Base-by-base conservation (phyloP, 2,888 invertebrate genomes). In the Nebria salina region DNA sequence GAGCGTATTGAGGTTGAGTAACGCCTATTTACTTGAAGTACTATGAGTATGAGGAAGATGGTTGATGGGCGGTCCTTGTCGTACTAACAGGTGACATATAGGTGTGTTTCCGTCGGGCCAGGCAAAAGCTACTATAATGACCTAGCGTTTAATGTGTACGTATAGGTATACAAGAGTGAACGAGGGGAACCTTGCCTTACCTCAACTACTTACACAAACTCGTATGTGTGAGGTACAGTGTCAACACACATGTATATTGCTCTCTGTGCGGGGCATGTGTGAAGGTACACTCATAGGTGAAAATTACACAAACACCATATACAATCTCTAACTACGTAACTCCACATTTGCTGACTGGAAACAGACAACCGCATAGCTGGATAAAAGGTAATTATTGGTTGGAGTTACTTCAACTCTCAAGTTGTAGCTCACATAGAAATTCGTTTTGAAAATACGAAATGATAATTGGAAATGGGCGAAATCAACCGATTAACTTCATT, bases 181-280 rank as follows among this genome's bases (percentile, higher is more conserved):
- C 26, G 25, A 75, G 70, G 75, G 64, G 75, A 80, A 75, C 75
- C 80, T 75, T 75, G 70, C 80, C 80, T 80, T 75, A 80, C 80
- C 74, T 75, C 80, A 54, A 75, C 74, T 79, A 79, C 74, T 75
- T 80, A 80, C 80, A 80, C 80, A 72, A 75, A 43, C 34, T 80
- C 75, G 75, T 70, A 80, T 80, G 80, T 80, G 80, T 80, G 80
- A 80, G 80, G 80, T 80, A 80, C 80, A 80, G 80, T 75, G 80
- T 80, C 80, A 80, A 80, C 80, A 80, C 80, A 75, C 80, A 80
- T 80, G 80, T 80, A 80, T 25, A 68, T 66, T 75, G 75, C 70
- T 70, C 54, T 54, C 54, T 54, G 54, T 54, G 54, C 54, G 78
- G 64, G 75, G 75, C 80, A 80, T 80, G 80, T 75, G 80, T 75